Base-by-base conservation (phyloP, 2,113 vertebrate genomes). In the Lynx canadensis region DNA sequence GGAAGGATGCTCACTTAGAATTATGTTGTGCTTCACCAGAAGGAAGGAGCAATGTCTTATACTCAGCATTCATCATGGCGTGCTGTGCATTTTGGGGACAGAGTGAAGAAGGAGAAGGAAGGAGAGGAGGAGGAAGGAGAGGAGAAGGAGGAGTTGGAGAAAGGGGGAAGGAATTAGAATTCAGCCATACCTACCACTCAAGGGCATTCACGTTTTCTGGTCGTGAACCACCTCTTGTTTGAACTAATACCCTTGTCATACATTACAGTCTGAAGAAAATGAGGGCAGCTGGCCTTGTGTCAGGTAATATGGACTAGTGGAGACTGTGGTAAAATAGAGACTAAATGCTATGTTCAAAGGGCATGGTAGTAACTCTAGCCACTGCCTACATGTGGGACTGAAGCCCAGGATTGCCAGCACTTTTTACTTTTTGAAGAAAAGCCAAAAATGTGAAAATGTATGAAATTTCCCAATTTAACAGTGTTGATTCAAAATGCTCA, bases 401-500 rank as follows among this genome's bases (percentile, higher is more conserved):
- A 1, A 45, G 38, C 10, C 31, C 10, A 92, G 27, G 48, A 38
- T 25, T 79, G 52, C n/a, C 41, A 95, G 81, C 55, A 14, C 4
- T 38, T 84, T 95, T 81, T 29, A 55, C 8, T 25, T 80, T 84
- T 90, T n/a, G 48, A 68, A 90, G 65, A 94, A 74, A 81, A 78
- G 29, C 13, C 33, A 48, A 36, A 95, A 93, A 78, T 33, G 9
- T 52, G 18, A 29, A 23, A 73, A 73, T 45, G 16, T 93, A 71
- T 78, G 52, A 94, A 95, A 80, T 55, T 57, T 38, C 36, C 33
- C 45, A 92, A 57, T 68, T 89, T 73, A 90, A 89, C 93, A 88
- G 52, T 76, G 25, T 50, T 81, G 65, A 71, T 73, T 97, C 14
- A 78, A 89, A 92, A 92, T 89, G 41, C 91, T 93, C 88, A 88